Evolutionary conservation across 1,140 invertebrate genomes (phyloP).

Genomic region (Copidosoma floridanum): DNA sequence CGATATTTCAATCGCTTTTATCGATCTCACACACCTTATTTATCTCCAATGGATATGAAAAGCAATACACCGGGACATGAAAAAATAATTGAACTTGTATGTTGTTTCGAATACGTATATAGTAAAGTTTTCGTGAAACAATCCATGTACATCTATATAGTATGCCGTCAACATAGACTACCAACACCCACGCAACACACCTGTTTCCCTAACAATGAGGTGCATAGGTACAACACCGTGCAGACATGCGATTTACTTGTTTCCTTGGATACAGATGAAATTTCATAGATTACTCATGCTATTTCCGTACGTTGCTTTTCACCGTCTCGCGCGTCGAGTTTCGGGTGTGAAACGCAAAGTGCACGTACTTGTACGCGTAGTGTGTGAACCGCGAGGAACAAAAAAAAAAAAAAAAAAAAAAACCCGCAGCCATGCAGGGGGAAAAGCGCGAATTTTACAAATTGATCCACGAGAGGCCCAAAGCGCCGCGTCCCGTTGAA

Average conservation of each 20-base stretch:
- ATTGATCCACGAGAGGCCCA: conserved; percentile 26
- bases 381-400: not conserved
- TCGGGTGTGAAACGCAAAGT: too few relatives aligned
- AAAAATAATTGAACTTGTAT: too few relatives aligned
- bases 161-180: too few relatives aligned
- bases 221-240: not conserved
- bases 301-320: conserved; percentile 18
- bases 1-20: too few relatives aligned
- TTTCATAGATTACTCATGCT: conserved; percentile 13
- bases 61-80: too few relatives aligned
- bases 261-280: conserved; percentile 29
- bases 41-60: too few relatives aligned
- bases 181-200: too few relatives aligned
- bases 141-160: too few relatives aligned
- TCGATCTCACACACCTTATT: too few relatives aligned
- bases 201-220: too few relatives aligned
- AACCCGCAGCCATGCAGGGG: conserved; percentile 18
- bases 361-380: too few relatives aligned
- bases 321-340: conserved; percentile 5
- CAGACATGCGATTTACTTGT: conserved; percentile 12
- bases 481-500: conserved; percentile 18
- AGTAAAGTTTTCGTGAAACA: not conserved
- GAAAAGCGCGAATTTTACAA: conserved; percentile 28
- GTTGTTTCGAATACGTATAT: conserved; percentile 4
- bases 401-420: too few relatives aligned